phyloP scores from a whole-genome alignment of 2,797 vertebrate species.

The Falco columbarius region DNA sequence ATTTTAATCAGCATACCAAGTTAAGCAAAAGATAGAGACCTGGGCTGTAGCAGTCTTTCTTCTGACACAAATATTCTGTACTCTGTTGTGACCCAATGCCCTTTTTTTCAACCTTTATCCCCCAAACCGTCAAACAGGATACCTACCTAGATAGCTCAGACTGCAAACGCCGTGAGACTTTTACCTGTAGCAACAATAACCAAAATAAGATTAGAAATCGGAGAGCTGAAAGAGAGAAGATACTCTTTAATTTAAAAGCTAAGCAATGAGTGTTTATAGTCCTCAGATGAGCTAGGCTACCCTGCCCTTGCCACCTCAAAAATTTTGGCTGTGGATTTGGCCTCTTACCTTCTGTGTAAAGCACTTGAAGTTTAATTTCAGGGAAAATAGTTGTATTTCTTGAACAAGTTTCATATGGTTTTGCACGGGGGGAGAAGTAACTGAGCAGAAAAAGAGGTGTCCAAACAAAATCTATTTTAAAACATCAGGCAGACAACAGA shows the following conservation, averaged over 20 bases:
- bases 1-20: not conserved
- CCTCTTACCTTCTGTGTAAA: not conserved
- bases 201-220: not conserved
- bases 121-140: not conserved
- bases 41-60: not conserved
- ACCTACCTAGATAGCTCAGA: not conserved
- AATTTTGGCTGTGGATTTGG: not conserved
- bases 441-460: not conserved
- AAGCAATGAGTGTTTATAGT: not conserved
- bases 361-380: not conserved
- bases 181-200: not conserved
- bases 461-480: not conserved
- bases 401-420: not conserved
- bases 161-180: not conserved
- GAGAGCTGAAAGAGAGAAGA: not conserved
- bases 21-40: not conserved
- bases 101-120: not conserved
- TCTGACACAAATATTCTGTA: not conserved
- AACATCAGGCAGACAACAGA: not conserved
- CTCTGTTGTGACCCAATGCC: not conserved
- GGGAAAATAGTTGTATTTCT: not conserved
- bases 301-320: not conserved
- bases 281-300: not conserved
- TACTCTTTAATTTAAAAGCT: slow-evolving; percentile 9
- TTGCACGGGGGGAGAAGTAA: not conserved